Percentiles rank a stretch among this genome's conserved stretches.
Conservation (phyloP, 2,113 vertebrate species). For the Microcebus lehilahytsara region DNA sequence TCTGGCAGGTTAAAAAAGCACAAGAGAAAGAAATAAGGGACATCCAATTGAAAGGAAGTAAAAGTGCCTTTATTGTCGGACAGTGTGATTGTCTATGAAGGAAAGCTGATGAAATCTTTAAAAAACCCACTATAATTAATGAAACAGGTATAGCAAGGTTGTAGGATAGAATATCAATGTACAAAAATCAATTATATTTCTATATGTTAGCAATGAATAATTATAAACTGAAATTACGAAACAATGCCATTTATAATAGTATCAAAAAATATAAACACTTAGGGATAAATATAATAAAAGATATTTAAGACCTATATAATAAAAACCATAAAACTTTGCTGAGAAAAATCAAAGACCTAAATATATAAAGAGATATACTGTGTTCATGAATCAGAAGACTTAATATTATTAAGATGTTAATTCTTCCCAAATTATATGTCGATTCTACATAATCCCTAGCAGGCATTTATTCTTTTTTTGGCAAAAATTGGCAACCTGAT, state of each 20-base stretch:
- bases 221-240: neutral
- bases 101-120: neutral
- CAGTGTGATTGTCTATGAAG: too few species aligned
- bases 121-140: neutral
- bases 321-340: neutral
- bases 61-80: neutral
- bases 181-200: neutral
- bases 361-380: neutral
- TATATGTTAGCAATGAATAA: neutral
- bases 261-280: neutral
- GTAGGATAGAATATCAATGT: neutral
- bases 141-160: neutral
- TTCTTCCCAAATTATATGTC: neutral
- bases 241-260: neutral
- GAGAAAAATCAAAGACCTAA: neutral
- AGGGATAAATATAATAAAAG: neutral
- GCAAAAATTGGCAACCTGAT: neutral
- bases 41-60: neutral
- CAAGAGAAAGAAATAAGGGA: neutral
- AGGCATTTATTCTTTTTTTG: neutral
- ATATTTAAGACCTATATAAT: neutral
- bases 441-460: neutral
- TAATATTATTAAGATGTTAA: neutral
- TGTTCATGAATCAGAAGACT: neutral
- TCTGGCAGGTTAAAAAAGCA: neutral